Evolutionary conservation across 2,113 vertebrate genomes (phyloP).

Genomic region (Sarotherodon lohbergeri): DNA sequence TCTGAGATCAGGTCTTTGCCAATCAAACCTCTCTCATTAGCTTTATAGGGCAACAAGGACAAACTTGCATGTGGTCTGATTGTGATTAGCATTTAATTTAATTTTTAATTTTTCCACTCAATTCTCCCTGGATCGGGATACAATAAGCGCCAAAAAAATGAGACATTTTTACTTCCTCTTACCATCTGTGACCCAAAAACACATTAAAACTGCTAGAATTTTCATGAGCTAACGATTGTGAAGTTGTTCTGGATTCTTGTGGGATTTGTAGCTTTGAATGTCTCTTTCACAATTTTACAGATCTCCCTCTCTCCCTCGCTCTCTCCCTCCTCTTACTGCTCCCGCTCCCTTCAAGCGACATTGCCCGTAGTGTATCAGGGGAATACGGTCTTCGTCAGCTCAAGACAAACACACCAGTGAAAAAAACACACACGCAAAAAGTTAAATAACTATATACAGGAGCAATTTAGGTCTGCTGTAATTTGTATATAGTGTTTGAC

Average conservation of each 20-base stretch:
- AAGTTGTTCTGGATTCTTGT: slow-evolving; percentile 52
- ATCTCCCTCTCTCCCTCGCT: not conserved
- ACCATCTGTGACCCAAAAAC: slow-evolving; percentile 63
- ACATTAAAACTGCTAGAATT: slow-evolving; percentile 56
- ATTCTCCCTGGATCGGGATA: slow-evolving; percentile 28
- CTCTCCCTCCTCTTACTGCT: not conserved
- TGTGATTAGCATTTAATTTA: slow-evolving; percentile 42
- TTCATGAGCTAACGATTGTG: slow-evolving; percentile 59
- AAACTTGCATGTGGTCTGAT: slow-evolving; percentile 5
- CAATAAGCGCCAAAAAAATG: slow-evolving; percentile 5
- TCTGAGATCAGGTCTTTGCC: slow-evolving; percentile 19
- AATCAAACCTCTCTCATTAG: slow-evolving; percentile 19
- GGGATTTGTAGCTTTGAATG: slow-evolving; percentile 60
- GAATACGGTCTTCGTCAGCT: slow-evolving; percentile 53
- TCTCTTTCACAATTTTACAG: slow-evolving; percentile 48
- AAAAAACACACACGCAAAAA: slow-evolving; percentile 41
- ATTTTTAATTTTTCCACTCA: slow-evolving; percentile 19
- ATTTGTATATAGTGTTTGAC: slow-evolving; percentile 69
- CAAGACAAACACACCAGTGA: slow-evolving; percentile 53
- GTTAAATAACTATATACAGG: slow-evolving; percentile 63
- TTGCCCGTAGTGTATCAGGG: slow-evolving; percentile 31
- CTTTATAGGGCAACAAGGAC: slow-evolving; percentile 39
- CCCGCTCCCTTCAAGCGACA: slow-evolving; percentile 34
- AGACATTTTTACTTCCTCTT: slow-evolving; percentile 42
- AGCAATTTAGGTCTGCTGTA: slow-evolving; percentile 53